A percentile compares a stretch with the other conserved stretches of the same genome.
Evolutionary conservation across 2,797 vertebrate genomes (phyloP).

Genomic region (Lepus townsendii): DNA sequence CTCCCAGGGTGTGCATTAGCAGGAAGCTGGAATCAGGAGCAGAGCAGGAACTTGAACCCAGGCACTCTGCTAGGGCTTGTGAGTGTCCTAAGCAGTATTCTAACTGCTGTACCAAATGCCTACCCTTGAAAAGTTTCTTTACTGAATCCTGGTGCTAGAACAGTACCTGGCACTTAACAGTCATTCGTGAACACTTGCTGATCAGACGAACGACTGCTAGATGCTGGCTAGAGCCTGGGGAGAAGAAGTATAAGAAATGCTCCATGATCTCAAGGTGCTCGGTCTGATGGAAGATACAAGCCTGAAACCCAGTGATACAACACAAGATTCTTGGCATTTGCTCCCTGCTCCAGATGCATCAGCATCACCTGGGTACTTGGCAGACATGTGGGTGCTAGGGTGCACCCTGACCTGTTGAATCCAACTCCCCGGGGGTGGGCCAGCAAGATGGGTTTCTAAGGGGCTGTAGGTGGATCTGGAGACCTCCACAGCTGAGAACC

Average conservation of each 20-base stretch:
- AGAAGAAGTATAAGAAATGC: background rate
- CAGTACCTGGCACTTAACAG: background rate
- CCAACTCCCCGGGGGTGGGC: background rate
- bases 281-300: background rate
- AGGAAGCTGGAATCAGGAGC: too few species aligned
- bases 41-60: too few species aligned
- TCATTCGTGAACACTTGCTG: background rate
- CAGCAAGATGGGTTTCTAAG: background rate
- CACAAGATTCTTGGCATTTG: background rate
- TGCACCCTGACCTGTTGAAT: background rate
- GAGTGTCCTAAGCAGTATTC: too few species aligned
- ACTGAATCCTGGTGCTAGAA: slow-evolving; percentile 12
- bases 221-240: background rate
- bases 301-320: background rate
- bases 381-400: background rate
- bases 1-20: too few species aligned
- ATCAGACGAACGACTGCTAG: background rate
- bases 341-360: background rate
- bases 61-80: too few species aligned
- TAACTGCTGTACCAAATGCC: too few species aligned
- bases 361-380: background rate
- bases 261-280: background rate
- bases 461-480: background rate
- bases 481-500: background rate
- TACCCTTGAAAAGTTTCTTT: background rate